Percentiles rank a stretch among this genome's conserved stretches.
Evolutionary conservation across 2,113 vertebrate genomes (phyloP).

Genomic region (Corythaixoides concolor): DNA sequence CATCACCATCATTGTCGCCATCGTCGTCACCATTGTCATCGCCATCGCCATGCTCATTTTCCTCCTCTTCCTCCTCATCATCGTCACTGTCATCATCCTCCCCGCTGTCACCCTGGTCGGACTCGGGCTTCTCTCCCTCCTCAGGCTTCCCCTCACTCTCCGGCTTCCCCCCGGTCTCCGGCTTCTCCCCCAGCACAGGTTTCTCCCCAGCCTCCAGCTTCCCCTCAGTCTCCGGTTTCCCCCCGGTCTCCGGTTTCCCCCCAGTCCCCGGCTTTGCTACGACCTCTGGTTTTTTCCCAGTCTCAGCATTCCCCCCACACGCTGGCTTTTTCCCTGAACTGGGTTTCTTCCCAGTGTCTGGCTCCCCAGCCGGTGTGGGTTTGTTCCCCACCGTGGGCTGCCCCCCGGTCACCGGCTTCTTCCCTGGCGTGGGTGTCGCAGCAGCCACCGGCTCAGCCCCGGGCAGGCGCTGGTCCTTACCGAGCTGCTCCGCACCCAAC

Average conservation of each 20-base stretch:
- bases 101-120: neutral
- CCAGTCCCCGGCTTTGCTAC: neutral
- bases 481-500: accelerated
- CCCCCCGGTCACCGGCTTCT: neutral
- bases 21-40: accelerated
- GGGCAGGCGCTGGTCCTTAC: neutral
- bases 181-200: neutral
- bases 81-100: no score
- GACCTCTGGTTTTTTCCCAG: neutral
- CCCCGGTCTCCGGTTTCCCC: accelerated
- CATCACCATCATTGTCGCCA: accelerated
- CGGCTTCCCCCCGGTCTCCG: accelerated
- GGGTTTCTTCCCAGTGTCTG: neutral
- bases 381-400: no score
- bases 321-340: no score
- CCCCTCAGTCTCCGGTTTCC: accelerated
- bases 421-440: neutral
- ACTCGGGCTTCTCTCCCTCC: neutral
- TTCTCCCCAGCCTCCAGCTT: neutral
- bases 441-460: neutral
- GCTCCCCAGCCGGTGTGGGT: neutral
- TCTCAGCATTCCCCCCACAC: neutral
- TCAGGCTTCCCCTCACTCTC: neutral
- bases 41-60: accelerated
- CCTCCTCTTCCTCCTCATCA: accelerated